Conservation (phyloP, 2,888 invertebrate genomes). For the Liopterus haemorrhoidalis region DNA sequence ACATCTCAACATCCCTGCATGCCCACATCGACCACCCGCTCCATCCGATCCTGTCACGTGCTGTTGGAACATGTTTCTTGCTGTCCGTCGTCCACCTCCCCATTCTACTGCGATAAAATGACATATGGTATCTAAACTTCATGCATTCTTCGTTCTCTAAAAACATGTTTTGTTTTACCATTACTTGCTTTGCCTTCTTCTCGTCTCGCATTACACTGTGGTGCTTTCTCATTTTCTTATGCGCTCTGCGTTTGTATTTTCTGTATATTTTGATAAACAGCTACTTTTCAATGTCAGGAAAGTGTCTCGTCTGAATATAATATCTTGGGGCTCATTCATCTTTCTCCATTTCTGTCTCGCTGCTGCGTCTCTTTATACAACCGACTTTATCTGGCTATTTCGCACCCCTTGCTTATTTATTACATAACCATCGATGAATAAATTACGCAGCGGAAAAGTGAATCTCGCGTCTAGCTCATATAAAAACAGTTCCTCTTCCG, state of each 20-base stretch:
- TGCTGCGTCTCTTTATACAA: background rate
- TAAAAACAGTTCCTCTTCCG: no score
- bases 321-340: conserved; percentile 20
- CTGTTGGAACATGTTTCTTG: no score
- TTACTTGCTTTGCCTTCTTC: background rate
- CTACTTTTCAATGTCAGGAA: conserved; percentile 41
- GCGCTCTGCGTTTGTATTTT: conserved; percentile 5
- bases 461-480: no score
- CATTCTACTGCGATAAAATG: conserved; percentile 1
- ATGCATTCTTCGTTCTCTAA: background rate
- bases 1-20: no score
- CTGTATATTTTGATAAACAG: conserved; percentile 31
- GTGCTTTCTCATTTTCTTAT: background rate
- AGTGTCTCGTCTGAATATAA: conserved; percentile 37
- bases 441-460: conserved; percentile 6
- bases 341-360: conserved; percentile 13
- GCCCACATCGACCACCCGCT: no score
- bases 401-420: background rate
- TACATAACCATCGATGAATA: conserved; percentile 20
- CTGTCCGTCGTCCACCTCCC: conserved; percentile 1
- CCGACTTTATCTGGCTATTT: background rate
- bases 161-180: background rate
- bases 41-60: no score
- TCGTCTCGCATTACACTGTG: background rate
- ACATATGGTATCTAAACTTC: background rate